These are phyloP conservation scores for Phrynocephalus forsythii DNA, from an alignment of 2,797 vertebrate species.

Conservation along the genomic window DNA sequence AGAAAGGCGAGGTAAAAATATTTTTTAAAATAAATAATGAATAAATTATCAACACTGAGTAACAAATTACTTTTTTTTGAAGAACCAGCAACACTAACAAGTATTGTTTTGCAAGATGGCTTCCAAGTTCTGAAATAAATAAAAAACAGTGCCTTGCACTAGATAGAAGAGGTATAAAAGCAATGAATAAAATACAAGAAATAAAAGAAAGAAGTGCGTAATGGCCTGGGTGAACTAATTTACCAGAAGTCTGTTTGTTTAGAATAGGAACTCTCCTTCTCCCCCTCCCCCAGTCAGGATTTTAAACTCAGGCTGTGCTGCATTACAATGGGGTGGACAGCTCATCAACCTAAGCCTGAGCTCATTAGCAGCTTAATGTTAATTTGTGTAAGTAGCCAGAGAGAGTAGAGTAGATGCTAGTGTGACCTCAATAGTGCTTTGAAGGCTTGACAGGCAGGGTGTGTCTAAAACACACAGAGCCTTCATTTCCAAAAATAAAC, in stretches of 20 bases:
- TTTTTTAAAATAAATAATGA: too few species aligned
- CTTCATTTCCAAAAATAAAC: neutral
- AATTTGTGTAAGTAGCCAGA: neutral
- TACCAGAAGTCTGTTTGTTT: accelerated
- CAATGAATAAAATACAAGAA: too few species aligned
- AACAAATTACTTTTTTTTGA: neutral
- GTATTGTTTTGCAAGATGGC: neutral
- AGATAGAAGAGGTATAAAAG: too few species aligned
- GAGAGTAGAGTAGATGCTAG: conserved; percentile 42
- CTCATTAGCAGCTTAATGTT: conserved; percentile 55
- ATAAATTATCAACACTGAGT: too few species aligned
- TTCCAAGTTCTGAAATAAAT: neutral
- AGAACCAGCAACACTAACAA: too few species aligned
- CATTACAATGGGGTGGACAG: conserved; percentile 39
- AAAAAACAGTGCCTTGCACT: too few species aligned
- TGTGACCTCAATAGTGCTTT: neutral
- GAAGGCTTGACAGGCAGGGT: conserved; percentile 19
- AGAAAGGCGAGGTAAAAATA: too few species aligned
- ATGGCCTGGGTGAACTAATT: neutral
- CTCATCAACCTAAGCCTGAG: conserved; percentile 8
- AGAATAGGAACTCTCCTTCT: conserved; percentile 7
- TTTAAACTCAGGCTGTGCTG: conserved; percentile 26
- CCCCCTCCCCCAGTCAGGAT: neutral
- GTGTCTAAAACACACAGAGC: neutral
- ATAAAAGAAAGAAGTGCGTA: neutral